These are phyloP conservation scores for Macaria notata DNA, from an alignment of 2,888 invertebrate genomes.

Conservation along the genomic window DNA sequence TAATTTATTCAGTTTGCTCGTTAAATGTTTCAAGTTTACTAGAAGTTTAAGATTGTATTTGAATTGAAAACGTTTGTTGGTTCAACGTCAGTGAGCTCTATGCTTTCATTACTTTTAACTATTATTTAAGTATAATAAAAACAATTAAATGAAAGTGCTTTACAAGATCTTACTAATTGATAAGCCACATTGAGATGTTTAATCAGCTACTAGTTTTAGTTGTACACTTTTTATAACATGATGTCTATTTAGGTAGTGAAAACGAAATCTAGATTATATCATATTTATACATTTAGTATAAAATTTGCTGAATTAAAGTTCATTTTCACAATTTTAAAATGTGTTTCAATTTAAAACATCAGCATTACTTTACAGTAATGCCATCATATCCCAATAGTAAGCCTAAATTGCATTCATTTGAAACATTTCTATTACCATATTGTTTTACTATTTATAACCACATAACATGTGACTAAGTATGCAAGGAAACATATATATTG, in stretches of 20 bases:
- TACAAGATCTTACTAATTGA: constrained; percentile 80
- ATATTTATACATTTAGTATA: constrained; percentile 83
- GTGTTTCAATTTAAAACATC: constrained; percentile 13
- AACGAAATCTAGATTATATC: constrained; percentile 82
- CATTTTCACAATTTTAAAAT: constrained; percentile 80
- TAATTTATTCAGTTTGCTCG: constrained; percentile 83
- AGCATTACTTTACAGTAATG: background rate
- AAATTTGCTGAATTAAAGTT: constrained; percentile 82
- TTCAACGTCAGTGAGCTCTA: constrained; percentile 75
- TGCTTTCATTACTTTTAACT: constrained; percentile 79
- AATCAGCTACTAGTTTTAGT: constrained; percentile 82
- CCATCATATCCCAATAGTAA: background rate
- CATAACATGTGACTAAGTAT: too few species aligned
- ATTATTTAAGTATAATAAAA: constrained; percentile 80
- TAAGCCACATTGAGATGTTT: constrained; percentile 81
- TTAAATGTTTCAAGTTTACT: constrained; percentile 82
- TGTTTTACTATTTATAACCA: too few species aligned
- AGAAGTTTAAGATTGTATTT: constrained; percentile 78
- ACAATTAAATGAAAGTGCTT: constrained; percentile 78
- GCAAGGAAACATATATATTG: too few species aligned
- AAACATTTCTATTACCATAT: too few species aligned
- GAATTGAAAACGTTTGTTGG: constrained; percentile 77
- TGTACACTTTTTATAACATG: constrained; percentile 82
- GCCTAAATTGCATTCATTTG: too few species aligned
- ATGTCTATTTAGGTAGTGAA: constrained; percentile 81